Evolutionary conservation across 2,113 vertebrate species (phyloP), one percentile per base, ranked within the genome.

Genomic region (Ammodytes marinus): DNA sequence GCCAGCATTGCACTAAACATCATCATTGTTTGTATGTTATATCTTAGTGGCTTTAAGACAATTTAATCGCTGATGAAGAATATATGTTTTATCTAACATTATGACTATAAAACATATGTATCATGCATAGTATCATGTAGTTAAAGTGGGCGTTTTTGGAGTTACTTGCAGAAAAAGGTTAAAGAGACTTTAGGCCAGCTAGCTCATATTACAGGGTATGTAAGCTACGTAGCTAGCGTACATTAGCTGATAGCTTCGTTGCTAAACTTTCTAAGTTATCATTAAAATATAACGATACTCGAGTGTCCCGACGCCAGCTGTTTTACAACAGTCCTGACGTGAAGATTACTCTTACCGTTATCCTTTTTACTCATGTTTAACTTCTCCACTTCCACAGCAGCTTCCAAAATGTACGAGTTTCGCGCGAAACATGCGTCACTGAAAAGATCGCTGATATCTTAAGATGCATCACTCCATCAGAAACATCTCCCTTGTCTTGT

Each of bases 321-420:
- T 0, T 11, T 58, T 3, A 0, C 1, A 45, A 50, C 4, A 50
- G 10, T 58, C 6, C 3, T 0, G 11, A 8, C 15, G 5, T 4
- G 1, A 35, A 13, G 1, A 2, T 0, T 14, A 50, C 6, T 15
- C 11, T 69, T 55, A 95, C 95, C 87, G 70, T 90, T 93, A 3
- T 95, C 94, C 53, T 95, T 95, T 87, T 95, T 95, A 84, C 93
- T 95, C 94, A 95, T 95, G 37, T 82, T 42, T 8, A 55, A 11
- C 4, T 1, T 10, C 8, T 66, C 6, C 5, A 4, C 11, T 5
- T 46, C 11, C 4, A 0, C 65, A 40, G 66, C 10, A 63, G 49
- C 60, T 82, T 52, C 17, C 39, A 7, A 7, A 75, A 65, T 63
- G 27, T 27, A 27, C 0, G 27, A 88, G 69, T 85, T 92, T 90